A percentile compares a stretch with the other conserved stretches of the same genome.
These are phyloP conservation scores for Lasioglossum figueresi DNA, from an alignment of 2,888 invertebrate species.

Conservation along the genomic window DNA sequence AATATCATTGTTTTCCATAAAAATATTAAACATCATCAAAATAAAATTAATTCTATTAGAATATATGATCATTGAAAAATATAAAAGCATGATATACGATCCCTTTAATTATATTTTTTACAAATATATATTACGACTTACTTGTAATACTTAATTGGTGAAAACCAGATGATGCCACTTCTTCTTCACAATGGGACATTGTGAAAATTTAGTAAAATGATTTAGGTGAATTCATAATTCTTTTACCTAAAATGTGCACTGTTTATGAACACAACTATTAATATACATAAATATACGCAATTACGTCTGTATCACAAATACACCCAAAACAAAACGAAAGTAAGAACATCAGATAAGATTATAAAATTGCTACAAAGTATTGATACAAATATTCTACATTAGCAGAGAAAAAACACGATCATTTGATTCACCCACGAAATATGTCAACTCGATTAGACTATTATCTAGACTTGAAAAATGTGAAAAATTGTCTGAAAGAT, in stretches of 20 bases:
- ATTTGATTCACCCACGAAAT: not conserved
- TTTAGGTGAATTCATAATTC: constrained; percentile 63
- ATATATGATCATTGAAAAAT: not conserved
- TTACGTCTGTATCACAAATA: not conserved
- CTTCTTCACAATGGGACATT: constrained; percentile 83
- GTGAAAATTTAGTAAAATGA: constrained; percentile 65
- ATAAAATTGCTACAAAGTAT: not conserved
- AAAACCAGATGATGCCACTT: constrained; percentile 85
- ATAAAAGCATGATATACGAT: not conserved
- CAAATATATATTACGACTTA: constrained; percentile 82
- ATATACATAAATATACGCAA: not conserved
- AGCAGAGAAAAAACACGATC: not conserved
- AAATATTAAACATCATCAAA: not conserved
- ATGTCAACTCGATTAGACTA: constrained; percentile 1
- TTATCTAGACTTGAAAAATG: not conserved
- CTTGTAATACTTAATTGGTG: constrained; percentile 89
- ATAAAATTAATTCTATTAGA: not conserved
- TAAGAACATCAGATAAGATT: not conserved
- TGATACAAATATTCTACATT: not conserved
- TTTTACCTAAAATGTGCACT: constrained; percentile 42
- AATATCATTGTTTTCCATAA: not conserved
- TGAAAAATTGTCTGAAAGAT: constrained; percentile 16
- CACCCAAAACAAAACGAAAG: not conserved
- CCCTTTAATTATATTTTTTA: constrained; percentile 4
- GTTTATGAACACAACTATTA: constrained; percentile 11